Evolutionary conservation across 2,888 invertebrate genomes (phyloP), one percentile per base, ranked within the genome.

Genomic region (Ornithoptera priamus): DNA sequence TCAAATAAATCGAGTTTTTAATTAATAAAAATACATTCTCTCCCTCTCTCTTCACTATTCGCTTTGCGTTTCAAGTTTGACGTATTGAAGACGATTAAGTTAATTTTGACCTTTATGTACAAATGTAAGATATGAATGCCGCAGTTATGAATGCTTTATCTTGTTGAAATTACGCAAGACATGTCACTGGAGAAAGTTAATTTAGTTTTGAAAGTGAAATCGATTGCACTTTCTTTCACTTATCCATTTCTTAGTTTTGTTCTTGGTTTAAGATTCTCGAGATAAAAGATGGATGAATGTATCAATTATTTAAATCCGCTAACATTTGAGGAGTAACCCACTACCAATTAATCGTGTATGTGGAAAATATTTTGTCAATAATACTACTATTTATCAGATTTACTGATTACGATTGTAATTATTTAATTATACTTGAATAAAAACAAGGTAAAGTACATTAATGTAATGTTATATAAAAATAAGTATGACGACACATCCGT

Each of bases 181-280:
- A 87, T 92, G 92, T 92, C 92, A 90, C 84, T 88, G 87, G 92
- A 89, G 92, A 92, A 92, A 92, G 92, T 92, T 91, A 91, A 92
- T 91, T 92, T 92, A 91, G 91, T 90, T 92, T 91, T 92, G 91
- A 92, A 92, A 92, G 92, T 90, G 91, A 92, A 92, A 92, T 92
- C 92, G 90, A 92, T 92, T 91, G 87, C 86, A 90, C 89, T 90
- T 91, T 92, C 92, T 89, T 92, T 90, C 84, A 89, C 88, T 90
- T 90, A 87, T 85, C 85, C 85, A 86, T 89, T 89, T 90, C 84
- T 87, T 85, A 89, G 86, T 82, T 85, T 84, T 71, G 70, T 72
- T 74, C 70, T 67, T 79, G 82, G 80, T 80, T 78, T 83, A 80
- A 79, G 81, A 77, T 75, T 76, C 75, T 78, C 81, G 84, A 78